Conservation (phyloP, 92 coral and sea anemone species). For the Zoanthus sociatus region DNA sequence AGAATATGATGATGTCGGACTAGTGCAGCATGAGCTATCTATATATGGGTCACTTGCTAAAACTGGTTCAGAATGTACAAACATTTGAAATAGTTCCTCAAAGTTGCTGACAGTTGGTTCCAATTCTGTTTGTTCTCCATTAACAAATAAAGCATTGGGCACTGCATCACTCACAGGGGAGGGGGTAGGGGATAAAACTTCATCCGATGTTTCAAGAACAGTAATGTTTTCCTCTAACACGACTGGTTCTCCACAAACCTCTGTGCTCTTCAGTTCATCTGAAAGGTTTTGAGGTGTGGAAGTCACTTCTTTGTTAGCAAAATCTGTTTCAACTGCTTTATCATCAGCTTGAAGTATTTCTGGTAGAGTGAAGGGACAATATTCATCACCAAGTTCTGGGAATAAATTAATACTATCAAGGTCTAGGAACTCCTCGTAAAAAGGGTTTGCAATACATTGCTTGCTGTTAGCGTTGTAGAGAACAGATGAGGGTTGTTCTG, state of each 20-base stretch:
- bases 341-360: background rate
- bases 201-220: slow-evolving; percentile 60
- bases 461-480: slow-evolving; percentile 37
- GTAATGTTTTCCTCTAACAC: slow-evolving; percentile 54
- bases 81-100: slow-evolving; percentile 31
- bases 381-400: slow-evolving; percentile 68
- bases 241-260: background rate
- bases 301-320: slow-evolving; percentile 24
- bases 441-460: slow-evolving; percentile 69
- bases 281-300: slow-evolving; percentile 37
- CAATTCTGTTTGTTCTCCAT: too few relatives aligned
- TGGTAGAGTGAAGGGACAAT: slow-evolving; percentile 49
- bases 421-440: slow-evolving; percentile 85
- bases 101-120: background rate
- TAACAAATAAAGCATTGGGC: background rate
- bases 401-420: slow-evolving; percentile 54
- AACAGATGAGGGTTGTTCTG: background rate
- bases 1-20: slow-evolving; percentile 14
- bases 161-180: slow-evolving; percentile 28
- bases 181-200: background rate
- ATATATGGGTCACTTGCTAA: background rate
- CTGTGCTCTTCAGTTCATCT: background rate
- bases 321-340: background rate
- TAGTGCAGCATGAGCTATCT: background rate
- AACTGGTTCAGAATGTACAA: background rate